Evolutionary conservation across 2,888 invertebrate species (phyloP), one percentile per base, ranked within the genome.

Genomic region (Stenoptilia bipunctidactyla): DNA sequence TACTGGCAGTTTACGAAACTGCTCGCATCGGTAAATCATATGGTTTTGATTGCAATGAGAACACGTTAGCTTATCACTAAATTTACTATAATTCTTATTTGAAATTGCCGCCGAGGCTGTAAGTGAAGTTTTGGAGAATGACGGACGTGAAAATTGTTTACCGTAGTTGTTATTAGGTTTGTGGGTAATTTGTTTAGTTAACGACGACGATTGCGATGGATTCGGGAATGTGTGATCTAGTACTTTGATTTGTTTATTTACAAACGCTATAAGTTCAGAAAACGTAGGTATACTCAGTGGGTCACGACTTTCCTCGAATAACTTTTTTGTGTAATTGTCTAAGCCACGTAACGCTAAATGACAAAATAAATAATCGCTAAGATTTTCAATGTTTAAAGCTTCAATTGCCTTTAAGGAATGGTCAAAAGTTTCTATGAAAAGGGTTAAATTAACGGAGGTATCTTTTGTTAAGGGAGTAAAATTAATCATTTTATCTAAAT

Each of bases 401-500:
- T 38, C 13, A 8, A 41, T 12, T 1, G 40, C 40, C 14, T 34
- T 13, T 8, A 14, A 14, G 4, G 13, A 34, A 34, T 34, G 13
- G 13, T 34, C 13, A 13, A 34, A 34, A 13, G 25, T 34, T 38
- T 38, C 33, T 27, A 41, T 20, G 15, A 41, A 38, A 4, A 10
- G 12, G 35, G 33, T 41, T 25, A 38, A 34, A 13, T 12, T 12
- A 3, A 6, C 12, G 2, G 12, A 13, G 9, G 10, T 10, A 13
- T 14, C 13, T 33, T 14, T 38, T 34, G 37, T 13, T 15, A 41
- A 35, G 2, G 41, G 41, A 6, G 30, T 38, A 13, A 38, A 41
- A 4, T 15, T 25, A 35, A 37, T 37, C 15, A 41, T 15, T 35
- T 41, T 41, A 35, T 41, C 41, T 34, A 41, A 20, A 15, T 38